phyloP scores from a whole-genome alignment of 2,113 vertebrate species.

The Ceyx margarethae region DNA sequence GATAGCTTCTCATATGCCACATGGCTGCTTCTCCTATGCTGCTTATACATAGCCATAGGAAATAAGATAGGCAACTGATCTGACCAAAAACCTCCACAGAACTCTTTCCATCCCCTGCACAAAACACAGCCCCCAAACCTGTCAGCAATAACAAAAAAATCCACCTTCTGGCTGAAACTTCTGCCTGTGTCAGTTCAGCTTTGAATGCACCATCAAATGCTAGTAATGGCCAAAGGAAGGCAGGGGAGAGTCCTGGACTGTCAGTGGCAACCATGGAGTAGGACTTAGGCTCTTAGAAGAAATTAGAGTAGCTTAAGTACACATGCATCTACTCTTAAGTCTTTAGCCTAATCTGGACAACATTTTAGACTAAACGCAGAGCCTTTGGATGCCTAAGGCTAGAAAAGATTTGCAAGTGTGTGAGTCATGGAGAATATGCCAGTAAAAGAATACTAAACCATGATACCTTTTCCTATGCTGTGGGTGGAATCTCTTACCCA shows the following conservation, averaged over 20 bases:
- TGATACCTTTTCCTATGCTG: not conserved
- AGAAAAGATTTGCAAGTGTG: not conserved
- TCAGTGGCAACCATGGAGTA: fast-evolving
- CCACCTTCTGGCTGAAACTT: not conserved
- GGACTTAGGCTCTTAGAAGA: not conserved
- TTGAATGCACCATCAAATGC: not conserved
- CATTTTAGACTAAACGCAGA: not conserved
- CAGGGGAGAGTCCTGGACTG: not conserved
- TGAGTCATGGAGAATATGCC: not conserved
- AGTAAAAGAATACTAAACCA: not conserved
- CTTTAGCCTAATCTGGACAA: not conserved
- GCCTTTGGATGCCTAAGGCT: not conserved
- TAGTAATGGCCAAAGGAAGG: not conserved
- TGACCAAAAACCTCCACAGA: not conserved
- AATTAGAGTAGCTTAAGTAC: not conserved
- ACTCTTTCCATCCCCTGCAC: not conserved
- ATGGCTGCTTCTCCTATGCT: not conserved
- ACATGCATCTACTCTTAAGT: not conserved
- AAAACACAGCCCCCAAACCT: not conserved
- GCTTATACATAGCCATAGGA: not conserved
- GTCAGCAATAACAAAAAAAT: not conserved
- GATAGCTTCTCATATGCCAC: not conserved
- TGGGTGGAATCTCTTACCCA: not conserved
- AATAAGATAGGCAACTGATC: not conserved
- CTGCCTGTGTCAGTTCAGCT: not conserved